These are phyloP conservation scores for Agrotis exclamationis DNA, from an alignment of 2,888 invertebrate species.

Conservation along the genomic window DNA sequence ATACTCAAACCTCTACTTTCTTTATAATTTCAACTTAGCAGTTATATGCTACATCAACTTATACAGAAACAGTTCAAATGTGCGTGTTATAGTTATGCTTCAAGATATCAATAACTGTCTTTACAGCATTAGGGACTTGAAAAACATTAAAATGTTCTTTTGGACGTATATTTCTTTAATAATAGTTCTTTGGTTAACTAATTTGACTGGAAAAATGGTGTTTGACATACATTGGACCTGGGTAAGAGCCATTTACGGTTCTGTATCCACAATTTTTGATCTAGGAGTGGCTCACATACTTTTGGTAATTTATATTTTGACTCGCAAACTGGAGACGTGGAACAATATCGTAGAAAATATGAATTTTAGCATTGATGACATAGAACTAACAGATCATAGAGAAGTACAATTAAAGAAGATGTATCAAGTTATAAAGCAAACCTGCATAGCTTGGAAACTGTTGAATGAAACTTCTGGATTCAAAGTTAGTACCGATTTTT, in stretches of 20 bases:
- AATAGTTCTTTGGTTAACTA: not conserved
- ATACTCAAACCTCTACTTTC: slow-evolving; percentile 7
- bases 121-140: slow-evolving; percentile 11
- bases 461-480: slow-evolving; percentile 27
- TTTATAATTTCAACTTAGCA: slow-evolving; percentile 2
- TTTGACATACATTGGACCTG: slow-evolving; percentile 24
- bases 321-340: slow-evolving; percentile 31
- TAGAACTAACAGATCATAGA: not conserved
- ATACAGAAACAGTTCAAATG: not conserved
- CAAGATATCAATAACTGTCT: slow-evolving; percentile 18
- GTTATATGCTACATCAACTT: not conserved
- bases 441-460: slow-evolving; percentile 17
- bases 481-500: slow-evolving; percentile 17
- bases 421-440: slow-evolving; percentile 18
- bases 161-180: not conserved
- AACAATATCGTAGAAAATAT: slow-evolving; percentile 13
- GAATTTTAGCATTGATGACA: not conserved
- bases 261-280: slow-evolving; percentile 20
- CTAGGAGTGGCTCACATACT: slow-evolving; percentile 22
- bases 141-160: slow-evolving; percentile 5
- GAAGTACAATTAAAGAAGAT: not conserved
- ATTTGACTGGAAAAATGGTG: slow-evolving; percentile 19
- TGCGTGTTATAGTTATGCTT: not conserved
- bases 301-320: slow-evolving; percentile 25
- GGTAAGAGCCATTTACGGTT: not conserved